Conservation (phyloP, 2,113 vertebrate species). For the Taurulus bubalis region DNA sequence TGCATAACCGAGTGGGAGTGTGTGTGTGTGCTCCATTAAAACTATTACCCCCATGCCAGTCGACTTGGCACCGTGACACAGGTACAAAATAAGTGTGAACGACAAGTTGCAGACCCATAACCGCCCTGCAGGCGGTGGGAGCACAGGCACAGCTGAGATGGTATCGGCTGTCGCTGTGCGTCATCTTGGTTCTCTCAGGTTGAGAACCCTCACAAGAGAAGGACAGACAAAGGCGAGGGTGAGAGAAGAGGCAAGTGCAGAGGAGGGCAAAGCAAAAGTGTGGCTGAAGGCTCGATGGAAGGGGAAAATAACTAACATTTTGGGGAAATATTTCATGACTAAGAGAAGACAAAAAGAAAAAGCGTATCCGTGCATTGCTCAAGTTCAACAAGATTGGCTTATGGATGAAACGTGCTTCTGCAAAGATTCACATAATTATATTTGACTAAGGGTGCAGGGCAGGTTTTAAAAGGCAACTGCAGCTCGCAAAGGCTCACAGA, state of each 20-base stretch:
- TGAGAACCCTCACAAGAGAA: background rate
- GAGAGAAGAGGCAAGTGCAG: background rate
- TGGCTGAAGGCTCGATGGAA: background rate
- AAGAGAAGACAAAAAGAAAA: background rate
- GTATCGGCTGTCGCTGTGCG: too few relatives aligned
- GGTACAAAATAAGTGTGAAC: constrained; percentile 28
- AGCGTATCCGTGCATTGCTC: background rate
- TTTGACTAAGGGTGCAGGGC: background rate
- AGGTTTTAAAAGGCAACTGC: background rate
- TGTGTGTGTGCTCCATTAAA: constrained; percentile 38
- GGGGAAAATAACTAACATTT: too few relatives aligned
- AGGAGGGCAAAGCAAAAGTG: background rate
- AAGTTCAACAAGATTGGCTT: background rate
- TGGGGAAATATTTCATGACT: background rate
- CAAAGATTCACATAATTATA: background rate
- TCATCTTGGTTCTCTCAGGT: too few relatives aligned
- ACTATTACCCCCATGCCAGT: background rate
- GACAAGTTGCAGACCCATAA: constrained; percentile 3
- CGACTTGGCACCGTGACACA: constrained; percentile 33
- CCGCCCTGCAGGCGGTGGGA: background rate
- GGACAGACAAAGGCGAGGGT: background rate
- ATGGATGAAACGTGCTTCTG: background rate
- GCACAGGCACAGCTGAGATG: too few relatives aligned
- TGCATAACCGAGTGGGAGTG: constrained; percentile 7
- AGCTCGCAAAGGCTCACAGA: constrained; percentile 9